Conservation (phyloP, 2,797 vertebrate species). For the Thripadectes ignobilis region DNA sequence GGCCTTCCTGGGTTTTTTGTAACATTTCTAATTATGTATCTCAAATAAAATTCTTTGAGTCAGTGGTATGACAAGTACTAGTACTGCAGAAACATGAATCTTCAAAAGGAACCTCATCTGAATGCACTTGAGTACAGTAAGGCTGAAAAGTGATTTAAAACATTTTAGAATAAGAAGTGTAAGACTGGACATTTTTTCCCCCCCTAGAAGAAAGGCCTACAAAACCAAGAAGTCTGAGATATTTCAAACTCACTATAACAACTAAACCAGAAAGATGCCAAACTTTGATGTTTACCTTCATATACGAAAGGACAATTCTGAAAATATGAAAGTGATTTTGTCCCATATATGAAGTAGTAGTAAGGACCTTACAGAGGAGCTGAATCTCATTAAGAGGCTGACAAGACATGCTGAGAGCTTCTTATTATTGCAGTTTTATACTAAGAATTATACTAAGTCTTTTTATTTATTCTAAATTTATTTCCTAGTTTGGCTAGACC, state of each 20-base stretch:
- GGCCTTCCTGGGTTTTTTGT: neutral
- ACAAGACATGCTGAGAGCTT: neutral
- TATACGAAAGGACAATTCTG: neutral
- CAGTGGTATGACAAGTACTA: neutral
- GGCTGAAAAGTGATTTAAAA: neutral
- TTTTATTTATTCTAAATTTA: neutral
- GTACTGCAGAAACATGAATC: neutral
- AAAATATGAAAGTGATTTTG: neutral
- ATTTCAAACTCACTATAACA: neutral
- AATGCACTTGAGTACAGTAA: neutral
- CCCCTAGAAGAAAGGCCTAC: neutral
- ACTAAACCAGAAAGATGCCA: neutral
- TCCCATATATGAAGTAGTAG: neutral
- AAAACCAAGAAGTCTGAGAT: neutral
- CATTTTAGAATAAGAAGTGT: neutral
- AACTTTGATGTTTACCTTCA: neutral
- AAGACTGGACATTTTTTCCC: neutral
- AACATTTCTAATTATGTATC: neutral
- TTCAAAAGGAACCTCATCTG: neutral
- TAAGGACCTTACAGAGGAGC: neutral
- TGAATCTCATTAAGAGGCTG: neutral
- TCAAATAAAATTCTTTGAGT: neutral
- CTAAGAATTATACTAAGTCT: neutral
- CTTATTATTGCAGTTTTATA: neutral
- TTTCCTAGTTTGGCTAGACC: neutral